These are phyloP conservation scores for Diabrotica undecimpunctata DNA, from an alignment of 1,140 invertebrate genomes.

Conservation along the genomic window DNA sequence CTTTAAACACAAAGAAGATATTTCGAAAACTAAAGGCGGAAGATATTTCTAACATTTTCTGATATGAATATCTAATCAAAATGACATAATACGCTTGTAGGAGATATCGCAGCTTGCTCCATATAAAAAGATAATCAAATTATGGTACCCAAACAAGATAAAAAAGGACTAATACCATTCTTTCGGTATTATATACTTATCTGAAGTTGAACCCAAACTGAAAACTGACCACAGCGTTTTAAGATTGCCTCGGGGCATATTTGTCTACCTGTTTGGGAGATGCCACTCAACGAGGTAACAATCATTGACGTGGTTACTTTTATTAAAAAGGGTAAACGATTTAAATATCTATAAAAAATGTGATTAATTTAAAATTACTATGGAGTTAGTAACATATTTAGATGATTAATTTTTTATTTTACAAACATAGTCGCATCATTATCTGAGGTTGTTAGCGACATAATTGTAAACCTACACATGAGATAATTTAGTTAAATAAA, in stretches of 20 bases:
- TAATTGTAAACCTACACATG: too few relatives aligned
- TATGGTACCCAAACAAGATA: not conserved
- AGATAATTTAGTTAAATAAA: too few relatives aligned
- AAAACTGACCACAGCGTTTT: constrained; percentile 2
- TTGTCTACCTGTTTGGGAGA: not conserved
- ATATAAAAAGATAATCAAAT: constrained; percentile 3
- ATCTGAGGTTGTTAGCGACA: too few relatives aligned
- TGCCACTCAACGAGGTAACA: not conserved
- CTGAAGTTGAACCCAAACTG: constrained; percentile 1
- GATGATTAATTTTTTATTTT: too few relatives aligned
- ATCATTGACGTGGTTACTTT: not conserved
- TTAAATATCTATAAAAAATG: too few relatives aligned
- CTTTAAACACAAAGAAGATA: not conserved
- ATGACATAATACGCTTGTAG: not conserved
- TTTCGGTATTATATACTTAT: constrained; percentile 3
- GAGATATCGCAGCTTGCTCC: not conserved
- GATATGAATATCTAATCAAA: constrained; percentile 3
- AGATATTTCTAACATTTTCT: not conserved
- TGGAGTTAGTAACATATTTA: too few relatives aligned
- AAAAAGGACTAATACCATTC: constrained; percentile 2
- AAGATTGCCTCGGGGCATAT: not conserved
- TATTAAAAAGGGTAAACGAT: not conserved
- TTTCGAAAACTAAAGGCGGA: not conserved
- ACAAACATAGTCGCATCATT: too few relatives aligned
- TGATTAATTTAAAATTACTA: too few relatives aligned